These are phyloP conservation scores for Uropsilus gracilis DNA, from an alignment of 2,113 vertebrate genomes.

Conservation along the genomic window DNA sequence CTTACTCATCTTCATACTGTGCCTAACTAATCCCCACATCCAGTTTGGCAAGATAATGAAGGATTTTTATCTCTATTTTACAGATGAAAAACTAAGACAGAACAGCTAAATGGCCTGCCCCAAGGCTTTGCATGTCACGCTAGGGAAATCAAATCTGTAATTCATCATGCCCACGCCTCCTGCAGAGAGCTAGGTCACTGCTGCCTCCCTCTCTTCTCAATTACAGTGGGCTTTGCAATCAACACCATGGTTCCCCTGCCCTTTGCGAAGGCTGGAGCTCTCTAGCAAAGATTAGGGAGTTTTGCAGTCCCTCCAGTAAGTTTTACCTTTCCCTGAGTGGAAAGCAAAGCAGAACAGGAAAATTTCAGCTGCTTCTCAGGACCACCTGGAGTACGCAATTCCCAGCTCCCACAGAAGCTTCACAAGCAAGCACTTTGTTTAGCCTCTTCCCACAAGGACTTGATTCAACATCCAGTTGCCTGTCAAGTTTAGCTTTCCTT, in stretches of 20 bases:
- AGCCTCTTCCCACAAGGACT: constrained; percentile 37
- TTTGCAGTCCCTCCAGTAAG: neutral
- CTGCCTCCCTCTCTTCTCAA: neutral
- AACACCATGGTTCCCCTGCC: neutral
- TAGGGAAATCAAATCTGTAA: constrained; percentile 32
- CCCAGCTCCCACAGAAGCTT: constrained; percentile 23
- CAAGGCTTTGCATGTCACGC: neutral
- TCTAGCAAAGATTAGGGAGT: neutral
- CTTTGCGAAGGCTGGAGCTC: constrained; percentile 28
- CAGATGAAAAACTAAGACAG: constrained; percentile 55
- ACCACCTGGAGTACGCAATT: constrained; percentile 30
- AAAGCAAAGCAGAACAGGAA: neutral
- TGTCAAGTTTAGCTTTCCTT: constrained; percentile 2
- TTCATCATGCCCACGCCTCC: neutral
- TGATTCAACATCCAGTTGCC: constrained; percentile 48
- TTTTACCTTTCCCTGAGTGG: neutral
- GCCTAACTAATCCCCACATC: neutral
- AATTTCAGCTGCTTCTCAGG: constrained; percentile 13
- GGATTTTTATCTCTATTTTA: constrained; percentile 44
- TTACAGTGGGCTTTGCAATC: constrained; percentile 10
- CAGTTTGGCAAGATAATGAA: constrained; percentile 11
- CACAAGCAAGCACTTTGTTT: constrained; percentile 29
- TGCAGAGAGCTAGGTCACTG: neutral
- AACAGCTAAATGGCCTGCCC: neutral
- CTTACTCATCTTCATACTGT: constrained; percentile 16